A percentile compares a stretch with the other conserved stretches of the same genome.
Conservation (phyloP, 2,888 invertebrate genomes). For the Poecilobothrus nobilitatus region DNA sequence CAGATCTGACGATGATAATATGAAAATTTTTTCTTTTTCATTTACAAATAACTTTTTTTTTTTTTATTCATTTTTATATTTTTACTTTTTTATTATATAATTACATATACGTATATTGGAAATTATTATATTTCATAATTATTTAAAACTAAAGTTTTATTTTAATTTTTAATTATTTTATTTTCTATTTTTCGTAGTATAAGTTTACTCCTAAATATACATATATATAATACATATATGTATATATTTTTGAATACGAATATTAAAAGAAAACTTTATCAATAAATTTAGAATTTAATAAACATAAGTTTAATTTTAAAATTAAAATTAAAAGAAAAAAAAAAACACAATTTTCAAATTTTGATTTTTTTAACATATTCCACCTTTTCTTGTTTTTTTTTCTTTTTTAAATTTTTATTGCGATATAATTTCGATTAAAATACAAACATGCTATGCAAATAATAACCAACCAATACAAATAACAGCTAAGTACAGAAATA, state of each 20-base stretch:
- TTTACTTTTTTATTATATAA: no score
- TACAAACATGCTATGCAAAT: conserved; percentile 59
- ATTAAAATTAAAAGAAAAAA: background rate
- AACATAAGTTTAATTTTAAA: background rate
- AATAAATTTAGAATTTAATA: background rate
- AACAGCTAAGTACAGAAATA: conserved; percentile 88
- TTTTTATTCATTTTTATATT: no score
- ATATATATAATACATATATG: no score
- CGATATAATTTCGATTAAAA: conserved; percentile 60
- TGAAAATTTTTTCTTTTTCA: no score
- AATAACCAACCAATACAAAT: conserved; percentile 87
- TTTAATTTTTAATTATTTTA: no score
- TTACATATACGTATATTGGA: no score
- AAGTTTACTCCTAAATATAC: no score
- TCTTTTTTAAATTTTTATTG: background rate
- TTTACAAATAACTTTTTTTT: no score
- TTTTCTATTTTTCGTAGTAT: no score
- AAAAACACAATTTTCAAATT: background rate
- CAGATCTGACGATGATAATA: no score
- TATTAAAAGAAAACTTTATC: background rate
- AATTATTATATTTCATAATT: no score
- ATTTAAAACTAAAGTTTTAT: no score
- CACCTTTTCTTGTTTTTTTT: background rate
- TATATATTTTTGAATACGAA: background rate
- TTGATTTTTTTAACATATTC: background rate